phyloP scores from a whole-genome alignment of 2,888 invertebrate species.

The Leptura quadrifasciata region DNA sequence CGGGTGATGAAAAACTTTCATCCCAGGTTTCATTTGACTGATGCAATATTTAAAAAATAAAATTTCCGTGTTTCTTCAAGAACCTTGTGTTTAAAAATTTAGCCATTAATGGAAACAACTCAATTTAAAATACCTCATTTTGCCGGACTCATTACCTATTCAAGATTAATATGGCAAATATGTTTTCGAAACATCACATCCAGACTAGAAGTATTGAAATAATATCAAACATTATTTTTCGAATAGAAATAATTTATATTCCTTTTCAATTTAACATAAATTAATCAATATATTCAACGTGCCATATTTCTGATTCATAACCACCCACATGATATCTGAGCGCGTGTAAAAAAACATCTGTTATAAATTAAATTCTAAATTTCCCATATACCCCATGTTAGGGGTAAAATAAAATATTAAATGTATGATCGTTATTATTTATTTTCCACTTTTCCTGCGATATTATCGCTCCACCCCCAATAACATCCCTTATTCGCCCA shows the following conservation, averaged over 20 bases:
- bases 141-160: too few species aligned
- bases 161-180: too few species aligned
- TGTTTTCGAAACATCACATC: too few species aligned
- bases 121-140: too few species aligned
- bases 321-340: background rate
- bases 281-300: background rate
- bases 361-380: slow-evolving; percentile 54
- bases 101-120: too few species aligned
- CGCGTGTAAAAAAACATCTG: slow-evolving; percentile 48
- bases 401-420: slow-evolving; percentile 50
- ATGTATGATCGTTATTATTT: slow-evolving; percentile 64
- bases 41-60: too few species aligned
- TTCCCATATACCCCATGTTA: slow-evolving; percentile 39
- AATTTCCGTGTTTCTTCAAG: too few species aligned
- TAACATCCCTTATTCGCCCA: slow-evolving; percentile 68
- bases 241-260: background rate
- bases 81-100: too few species aligned
- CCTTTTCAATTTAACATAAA: background rate
- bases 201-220: too few species aligned
- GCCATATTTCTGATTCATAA: background rate
- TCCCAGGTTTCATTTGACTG: too few species aligned
- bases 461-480: slow-evolving; percentile 66
- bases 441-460: slow-evolving; percentile 66
- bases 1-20: too few species aligned
- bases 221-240: too few species aligned